phyloP scores from a whole-genome alignment of 2,113 vertebrate genomes.

The Sceloporus undulatus region DNA sequence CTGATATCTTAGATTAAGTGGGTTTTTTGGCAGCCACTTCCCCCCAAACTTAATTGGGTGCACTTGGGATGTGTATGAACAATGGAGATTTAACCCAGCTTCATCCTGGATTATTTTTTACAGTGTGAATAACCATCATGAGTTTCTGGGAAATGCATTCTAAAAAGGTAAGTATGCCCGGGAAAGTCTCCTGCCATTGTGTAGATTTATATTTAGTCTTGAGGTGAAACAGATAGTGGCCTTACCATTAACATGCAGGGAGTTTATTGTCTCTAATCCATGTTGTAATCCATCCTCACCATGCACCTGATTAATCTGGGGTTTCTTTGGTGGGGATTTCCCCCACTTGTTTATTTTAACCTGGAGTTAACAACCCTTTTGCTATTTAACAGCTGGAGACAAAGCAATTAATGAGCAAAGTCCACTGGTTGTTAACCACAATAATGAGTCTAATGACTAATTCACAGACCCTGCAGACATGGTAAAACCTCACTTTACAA shows the following conservation, averaged over 20 bases:
- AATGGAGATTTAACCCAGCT: too few species aligned
- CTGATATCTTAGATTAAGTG: too few species aligned
- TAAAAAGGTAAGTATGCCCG: too few species aligned
- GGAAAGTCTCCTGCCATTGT: neutral
- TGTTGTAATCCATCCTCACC: neutral
- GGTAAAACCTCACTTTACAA: slow-evolving; percentile 28
- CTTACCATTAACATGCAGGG: neutral
- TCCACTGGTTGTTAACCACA: slow-evolving; percentile 16
- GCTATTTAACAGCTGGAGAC: slow-evolving; percentile 26
- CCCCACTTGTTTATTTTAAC: neutral
- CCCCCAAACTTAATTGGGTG: too few species aligned
- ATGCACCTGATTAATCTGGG: neutral
- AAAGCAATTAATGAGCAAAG: slow-evolving; percentile 36
- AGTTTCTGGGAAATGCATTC: neutral
- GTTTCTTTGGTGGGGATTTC: neutral
- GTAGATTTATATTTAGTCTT: neutral
- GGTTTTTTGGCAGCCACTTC: too few species aligned
- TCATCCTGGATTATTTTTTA: too few species aligned
- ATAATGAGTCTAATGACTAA: slow-evolving; percentile 18
- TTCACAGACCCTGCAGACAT: slow-evolving; percentile 23
- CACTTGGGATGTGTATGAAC: too few species aligned
- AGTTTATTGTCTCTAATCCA: slow-evolving; percentile 17
- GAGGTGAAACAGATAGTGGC: neutral
- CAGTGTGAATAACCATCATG: too few species aligned
- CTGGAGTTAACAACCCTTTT: slow-evolving; percentile 30